phyloP scores from a whole-genome alignment of 1,140 invertebrate species.

The Drosophila truncata region DNA sequence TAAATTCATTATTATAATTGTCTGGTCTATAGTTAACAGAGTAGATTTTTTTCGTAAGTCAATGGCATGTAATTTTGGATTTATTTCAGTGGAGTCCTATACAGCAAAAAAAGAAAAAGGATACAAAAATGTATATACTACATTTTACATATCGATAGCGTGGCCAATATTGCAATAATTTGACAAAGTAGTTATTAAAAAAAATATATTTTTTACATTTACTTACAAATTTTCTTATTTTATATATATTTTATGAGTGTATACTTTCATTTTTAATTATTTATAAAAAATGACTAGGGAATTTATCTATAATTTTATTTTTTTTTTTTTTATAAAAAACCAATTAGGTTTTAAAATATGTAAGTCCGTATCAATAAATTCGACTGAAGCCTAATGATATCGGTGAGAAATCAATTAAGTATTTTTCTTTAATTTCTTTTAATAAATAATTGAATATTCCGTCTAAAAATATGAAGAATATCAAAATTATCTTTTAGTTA shows the following conservation, averaged over 20 bases:
- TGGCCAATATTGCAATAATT: background rate
- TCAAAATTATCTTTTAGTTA: background rate
- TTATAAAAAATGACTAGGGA: no score
- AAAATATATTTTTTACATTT: background rate
- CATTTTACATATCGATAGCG: background rate
- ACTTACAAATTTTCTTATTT: background rate
- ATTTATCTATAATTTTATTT: no score
- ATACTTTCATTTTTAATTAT: no score
- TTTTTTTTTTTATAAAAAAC: no score
- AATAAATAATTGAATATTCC: background rate
- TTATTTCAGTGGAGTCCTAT: background rate
- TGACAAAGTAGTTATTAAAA: background rate
- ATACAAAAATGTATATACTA: background rate
- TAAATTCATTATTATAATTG: conserved; percentile 5
- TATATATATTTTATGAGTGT: no score
- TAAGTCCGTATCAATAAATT: background rate
- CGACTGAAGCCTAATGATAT: background rate
- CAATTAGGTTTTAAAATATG: no score
- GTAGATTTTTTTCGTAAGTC: conserved; percentile 13
- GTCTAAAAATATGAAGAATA: background rate
- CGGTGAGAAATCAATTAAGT: background rate
- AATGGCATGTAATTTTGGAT: conserved; percentile 8
- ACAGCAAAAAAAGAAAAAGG: background rate
- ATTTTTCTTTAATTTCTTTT: background rate
- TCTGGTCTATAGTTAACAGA: conserved; percentile 11